A percentile compares a stretch with the other conserved stretches of the same genome.
phyloP scores from a whole-genome alignment of 2,797 vertebrate genomes.

The Orestias chungarensis region DNA sequence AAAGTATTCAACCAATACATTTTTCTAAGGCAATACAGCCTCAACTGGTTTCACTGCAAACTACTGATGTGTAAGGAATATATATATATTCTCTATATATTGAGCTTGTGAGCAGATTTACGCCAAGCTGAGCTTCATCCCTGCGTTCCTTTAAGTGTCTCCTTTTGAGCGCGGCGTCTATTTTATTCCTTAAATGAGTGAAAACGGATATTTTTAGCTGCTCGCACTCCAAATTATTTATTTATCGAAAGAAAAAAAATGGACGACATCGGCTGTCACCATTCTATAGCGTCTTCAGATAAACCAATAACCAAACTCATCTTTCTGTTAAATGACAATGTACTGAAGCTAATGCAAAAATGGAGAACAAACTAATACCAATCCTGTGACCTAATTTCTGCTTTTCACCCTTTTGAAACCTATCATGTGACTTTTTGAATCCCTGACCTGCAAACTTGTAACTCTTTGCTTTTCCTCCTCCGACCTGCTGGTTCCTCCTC shows the following conservation, averaged over 20 bases:
- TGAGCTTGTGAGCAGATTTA: conserved; percentile 66
- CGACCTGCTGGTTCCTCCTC: conserved; percentile 64
- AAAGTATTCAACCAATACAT: no score
- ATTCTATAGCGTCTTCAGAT: background rate
- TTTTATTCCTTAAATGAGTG: background rate
- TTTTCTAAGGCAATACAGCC: background rate
- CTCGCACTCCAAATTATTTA: conserved; percentile 1
- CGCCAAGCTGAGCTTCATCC: conserved; percentile 57
- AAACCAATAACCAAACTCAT: no score
- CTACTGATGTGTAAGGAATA: background rate
- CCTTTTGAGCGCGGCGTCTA: conserved; percentile 37
- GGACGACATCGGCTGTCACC: background rate
- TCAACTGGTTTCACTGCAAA: background rate
- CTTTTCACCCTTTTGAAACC: background rate
- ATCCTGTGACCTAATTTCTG: background rate
- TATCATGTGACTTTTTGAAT: conserved; percentile 4
- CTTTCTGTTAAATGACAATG: no score
- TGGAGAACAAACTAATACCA: no score
- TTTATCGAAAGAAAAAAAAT: conserved; percentile 13
- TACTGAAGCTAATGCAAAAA: no score
- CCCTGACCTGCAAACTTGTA: conserved; percentile 19
- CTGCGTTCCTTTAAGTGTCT: conserved; percentile 41
- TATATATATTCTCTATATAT: conserved; percentile 5
- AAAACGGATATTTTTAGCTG: background rate
- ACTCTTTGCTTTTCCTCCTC: conserved; percentile 19